phyloP scores from a whole-genome alignment of 1,140 invertebrate genomes.

The Heliconius melpomene region DNA sequence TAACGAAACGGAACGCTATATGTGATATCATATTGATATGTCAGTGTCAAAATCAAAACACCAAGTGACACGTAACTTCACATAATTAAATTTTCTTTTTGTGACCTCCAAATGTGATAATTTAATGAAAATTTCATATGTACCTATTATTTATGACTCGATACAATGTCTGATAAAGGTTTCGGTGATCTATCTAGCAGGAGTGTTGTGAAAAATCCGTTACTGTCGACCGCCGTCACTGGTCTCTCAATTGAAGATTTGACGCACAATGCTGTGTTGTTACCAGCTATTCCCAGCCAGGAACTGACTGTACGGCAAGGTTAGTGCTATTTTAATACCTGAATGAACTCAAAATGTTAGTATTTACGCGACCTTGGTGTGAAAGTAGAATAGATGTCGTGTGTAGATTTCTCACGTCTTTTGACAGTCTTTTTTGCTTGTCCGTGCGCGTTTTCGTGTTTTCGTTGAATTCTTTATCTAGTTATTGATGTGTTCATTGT shows the following conservation, averaged over 20 bases:
- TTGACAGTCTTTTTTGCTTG: conserved; percentile 50
- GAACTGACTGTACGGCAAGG: conserved; percentile 65
- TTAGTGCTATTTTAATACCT: conserved; percentile 71
- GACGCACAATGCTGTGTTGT: conserved; percentile 76
- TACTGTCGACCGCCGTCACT: conserved; percentile 71
- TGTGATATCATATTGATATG: conserved; percentile 17
- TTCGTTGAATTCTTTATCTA: conserved; percentile 7
- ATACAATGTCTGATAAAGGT: conserved; percentile 74
- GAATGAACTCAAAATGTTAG: conserved; percentile 44
- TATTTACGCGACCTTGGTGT: conserved; percentile 53
- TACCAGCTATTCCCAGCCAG: conserved; percentile 67
- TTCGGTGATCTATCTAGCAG: conserved; percentile 67
- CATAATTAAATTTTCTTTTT: conserved; percentile 75
- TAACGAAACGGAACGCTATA: conserved; percentile 27
- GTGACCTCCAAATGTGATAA: conserved; percentile 78
- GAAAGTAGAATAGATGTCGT: conserved; percentile 47
- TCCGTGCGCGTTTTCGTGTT: conserved; percentile 44
- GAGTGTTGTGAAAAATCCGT: conserved; percentile 74
- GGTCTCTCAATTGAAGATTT: conserved; percentile 76
- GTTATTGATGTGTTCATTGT: neutral
- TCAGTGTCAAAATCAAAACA: conserved; percentile 69
- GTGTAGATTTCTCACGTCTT: conserved; percentile 34
- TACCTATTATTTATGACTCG: conserved; percentile 53
- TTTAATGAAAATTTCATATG: conserved; percentile 60
- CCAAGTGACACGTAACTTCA: conserved; percentile 78